Evolutionary conservation across 2,797 vertebrate species (phyloP).

Genomic region (Ciconia nigra): DNA sequence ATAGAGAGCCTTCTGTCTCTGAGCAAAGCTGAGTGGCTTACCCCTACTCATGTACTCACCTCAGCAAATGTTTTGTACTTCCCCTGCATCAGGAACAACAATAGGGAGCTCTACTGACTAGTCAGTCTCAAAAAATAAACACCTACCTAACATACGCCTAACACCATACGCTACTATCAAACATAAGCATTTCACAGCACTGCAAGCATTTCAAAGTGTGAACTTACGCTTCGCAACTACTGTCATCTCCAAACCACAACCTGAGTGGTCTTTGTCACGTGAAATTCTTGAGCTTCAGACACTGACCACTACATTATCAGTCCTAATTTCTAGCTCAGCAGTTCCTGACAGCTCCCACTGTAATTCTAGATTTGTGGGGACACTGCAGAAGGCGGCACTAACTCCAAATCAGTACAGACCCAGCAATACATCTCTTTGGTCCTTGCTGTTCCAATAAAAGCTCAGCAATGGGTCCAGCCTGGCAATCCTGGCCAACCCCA

Average conservation of each 20-base stretch:
- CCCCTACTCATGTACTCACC: neutral
- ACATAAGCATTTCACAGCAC: neutral
- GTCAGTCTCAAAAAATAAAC: neutral
- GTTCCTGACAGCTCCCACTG: neutral
- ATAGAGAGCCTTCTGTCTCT: neutral
- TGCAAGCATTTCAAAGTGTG: neutral
- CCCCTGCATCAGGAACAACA: neutral
- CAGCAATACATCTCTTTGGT: neutral
- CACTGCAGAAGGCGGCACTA: neutral
- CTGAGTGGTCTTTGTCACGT: accelerated
- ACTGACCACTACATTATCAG: neutral
- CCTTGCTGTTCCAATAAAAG: neutral
- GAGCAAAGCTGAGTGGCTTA: neutral
- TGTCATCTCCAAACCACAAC: neutral
- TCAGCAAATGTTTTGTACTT: neutral
- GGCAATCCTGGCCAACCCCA: neutral
- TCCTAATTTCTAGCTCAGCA: neutral
- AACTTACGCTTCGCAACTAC: neutral
- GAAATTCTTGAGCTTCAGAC: neutral
- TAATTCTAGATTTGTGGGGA: neutral
- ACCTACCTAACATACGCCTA: accelerated
- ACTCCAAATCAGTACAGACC: neutral
- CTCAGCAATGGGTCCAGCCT: neutral
- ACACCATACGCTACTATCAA: neutral
- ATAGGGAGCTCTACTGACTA: neutral